These are phyloP conservation scores for Drosophila prostipennis DNA, from an alignment of 2,888 invertebrate species.

Conservation along the genomic window DNA sequence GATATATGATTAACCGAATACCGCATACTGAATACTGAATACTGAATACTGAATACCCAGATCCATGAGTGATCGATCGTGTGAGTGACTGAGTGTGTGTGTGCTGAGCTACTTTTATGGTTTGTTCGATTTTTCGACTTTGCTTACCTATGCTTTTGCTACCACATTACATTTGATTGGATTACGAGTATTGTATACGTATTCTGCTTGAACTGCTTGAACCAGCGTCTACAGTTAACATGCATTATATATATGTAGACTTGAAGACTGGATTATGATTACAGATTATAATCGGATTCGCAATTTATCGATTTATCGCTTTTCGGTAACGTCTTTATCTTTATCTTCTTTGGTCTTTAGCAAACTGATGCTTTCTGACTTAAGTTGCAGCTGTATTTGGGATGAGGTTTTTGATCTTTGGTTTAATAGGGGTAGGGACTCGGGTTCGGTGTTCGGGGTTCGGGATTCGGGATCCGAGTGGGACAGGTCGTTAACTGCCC, in stretches of 20 bases:
- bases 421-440: not conserved
- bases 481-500: not conserved
- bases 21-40: too few relatives aligned
- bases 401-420: not conserved
- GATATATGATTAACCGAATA: constrained; percentile 12
- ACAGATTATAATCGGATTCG: constrained; percentile 14
- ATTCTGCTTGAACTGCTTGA: constrained; percentile 18
- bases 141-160: constrained; percentile 34
- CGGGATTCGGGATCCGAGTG: not conserved
- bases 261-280: constrained; percentile 28
- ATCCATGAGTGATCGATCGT: too few relatives aligned
- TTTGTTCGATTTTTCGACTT: constrained; percentile 19
- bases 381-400: constrained; percentile 12
- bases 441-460: not conserved
- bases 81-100: not conserved
- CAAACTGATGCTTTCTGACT: constrained; percentile 25
- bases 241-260: constrained; percentile 46
- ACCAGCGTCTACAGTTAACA: constrained; percentile 26
- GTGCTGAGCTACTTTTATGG: constrained; percentile 49
- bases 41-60: too few relatives aligned
- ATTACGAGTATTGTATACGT: constrained; percentile 46
- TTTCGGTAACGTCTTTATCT: not conserved
- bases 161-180: constrained; percentile 45
- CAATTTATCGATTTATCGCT: constrained; percentile 4
- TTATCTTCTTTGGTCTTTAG: constrained; percentile 36